Evolutionary conservation across 2,797 vertebrate genomes (phyloP).

Genomic region (Sebastes steindachneri): DNA sequence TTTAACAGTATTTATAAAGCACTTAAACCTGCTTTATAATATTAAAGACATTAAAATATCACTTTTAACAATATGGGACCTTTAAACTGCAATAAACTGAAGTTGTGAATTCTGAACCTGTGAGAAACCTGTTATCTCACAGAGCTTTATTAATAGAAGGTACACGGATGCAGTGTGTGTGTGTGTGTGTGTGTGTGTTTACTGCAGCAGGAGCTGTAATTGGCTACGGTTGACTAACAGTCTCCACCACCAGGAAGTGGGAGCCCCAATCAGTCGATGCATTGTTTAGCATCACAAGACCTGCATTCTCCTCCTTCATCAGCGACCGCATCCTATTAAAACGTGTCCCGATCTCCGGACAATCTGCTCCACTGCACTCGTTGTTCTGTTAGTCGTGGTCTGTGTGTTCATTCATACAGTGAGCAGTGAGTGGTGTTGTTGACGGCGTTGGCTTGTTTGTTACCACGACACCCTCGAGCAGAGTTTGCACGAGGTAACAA

Average conservation of each 20-base stretch:
- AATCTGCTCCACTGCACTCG: constrained; percentile 24
- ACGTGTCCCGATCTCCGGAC: constrained; percentile 23
- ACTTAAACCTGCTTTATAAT: too few relatives aligned
- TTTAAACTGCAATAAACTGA: background rate
- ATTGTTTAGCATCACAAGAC: constrained; percentile 52
- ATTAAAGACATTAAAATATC: too few relatives aligned
- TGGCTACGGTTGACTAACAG: constrained; percentile 55
- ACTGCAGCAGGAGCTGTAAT: constrained; percentile 52
- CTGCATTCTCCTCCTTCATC: constrained; percentile 50
- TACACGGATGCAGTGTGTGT: background rate
- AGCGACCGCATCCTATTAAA: constrained; percentile 67
- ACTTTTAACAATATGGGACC: too few relatives aligned
- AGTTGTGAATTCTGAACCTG: background rate
- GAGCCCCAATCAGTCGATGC: constrained; percentile 39
- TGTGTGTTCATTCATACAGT: background rate
- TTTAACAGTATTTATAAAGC: too few relatives aligned
- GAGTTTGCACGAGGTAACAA: background rate
- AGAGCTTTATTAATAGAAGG: background rate
- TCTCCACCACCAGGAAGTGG: constrained; percentile 38
- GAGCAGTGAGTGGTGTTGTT: background rate
- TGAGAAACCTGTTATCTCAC: background rate
- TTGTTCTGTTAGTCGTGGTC: constrained; percentile 11
- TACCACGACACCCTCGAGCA: background rate
- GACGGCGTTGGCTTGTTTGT: constrained; percentile 18
- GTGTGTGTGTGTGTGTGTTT: constrained; percentile 34